A percentile compares a stretch with the other conserved stretches of the same genome.
phyloP scores from a whole-genome alignment of 2,113 vertebrate genomes.

The Psophia crepitans region DNA sequence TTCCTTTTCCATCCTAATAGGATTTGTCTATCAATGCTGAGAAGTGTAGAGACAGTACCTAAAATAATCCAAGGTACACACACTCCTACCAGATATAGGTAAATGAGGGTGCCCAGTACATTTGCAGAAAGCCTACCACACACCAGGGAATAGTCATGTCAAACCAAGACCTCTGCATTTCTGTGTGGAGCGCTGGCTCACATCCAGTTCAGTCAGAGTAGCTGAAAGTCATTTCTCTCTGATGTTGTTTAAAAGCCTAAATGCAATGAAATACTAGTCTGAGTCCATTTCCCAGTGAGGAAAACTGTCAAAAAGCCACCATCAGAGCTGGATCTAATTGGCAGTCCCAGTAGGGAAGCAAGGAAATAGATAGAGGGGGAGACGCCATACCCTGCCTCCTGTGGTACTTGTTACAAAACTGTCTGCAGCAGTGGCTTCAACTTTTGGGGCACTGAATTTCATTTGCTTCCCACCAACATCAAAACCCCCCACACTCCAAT shows the following conservation, averaged over 20 bases:
- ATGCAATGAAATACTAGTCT: conserved; percentile 33
- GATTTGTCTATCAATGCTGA: neutral
- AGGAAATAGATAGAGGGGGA: neutral
- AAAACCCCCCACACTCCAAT: neutral
- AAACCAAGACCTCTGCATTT: neutral
- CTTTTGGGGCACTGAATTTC: neutral
- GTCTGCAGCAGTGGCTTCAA: conserved; percentile 2
- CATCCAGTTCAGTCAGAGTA: conserved; percentile 2
- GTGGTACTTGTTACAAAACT: conserved; percentile 28
- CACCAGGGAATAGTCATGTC: neutral
- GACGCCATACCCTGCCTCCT: neutral
- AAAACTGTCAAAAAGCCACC: conserved; percentile 53
- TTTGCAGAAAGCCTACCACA: neutral
- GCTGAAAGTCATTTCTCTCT: conserved; percentile 40
- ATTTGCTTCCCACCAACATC: neutral
- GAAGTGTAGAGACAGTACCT: neutral
- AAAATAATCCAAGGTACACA: neutral
- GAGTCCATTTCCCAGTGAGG: conserved; percentile 28
- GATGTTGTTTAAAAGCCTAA: conserved; percentile 47
- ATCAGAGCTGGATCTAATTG: conserved; percentile 43
- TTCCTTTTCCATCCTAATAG: neutral
- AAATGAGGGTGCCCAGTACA: neutral
- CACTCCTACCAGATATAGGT: neutral
- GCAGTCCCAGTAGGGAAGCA: neutral
- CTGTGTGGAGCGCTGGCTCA: neutral